These are phyloP conservation scores for Druceiella hillmani DNA, from an alignment of 2,888 invertebrate genomes.

Conservation along the genomic window DNA sequence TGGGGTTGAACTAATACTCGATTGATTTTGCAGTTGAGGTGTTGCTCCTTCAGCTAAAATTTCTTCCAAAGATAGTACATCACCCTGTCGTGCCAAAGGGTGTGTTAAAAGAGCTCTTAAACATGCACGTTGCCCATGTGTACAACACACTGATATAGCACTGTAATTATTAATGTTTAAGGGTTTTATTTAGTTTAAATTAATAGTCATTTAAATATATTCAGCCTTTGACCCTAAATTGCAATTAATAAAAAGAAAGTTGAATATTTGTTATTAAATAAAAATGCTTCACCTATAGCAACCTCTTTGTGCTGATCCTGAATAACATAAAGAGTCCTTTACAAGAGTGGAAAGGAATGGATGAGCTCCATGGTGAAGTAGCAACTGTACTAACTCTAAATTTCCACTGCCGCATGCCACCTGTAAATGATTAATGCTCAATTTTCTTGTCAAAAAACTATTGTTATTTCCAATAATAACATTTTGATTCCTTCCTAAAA, in stretches of 20 bases:
- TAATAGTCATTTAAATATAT: too few species aligned
- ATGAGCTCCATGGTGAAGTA: conserved; percentile 81
- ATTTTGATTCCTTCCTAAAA: neutral
- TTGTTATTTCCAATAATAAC: neutral
- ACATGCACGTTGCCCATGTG: conserved; percentile 77
- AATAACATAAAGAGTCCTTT: conserved; percentile 79
- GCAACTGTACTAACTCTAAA: conserved; percentile 70
- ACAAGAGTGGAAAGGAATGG: conserved; percentile 82
- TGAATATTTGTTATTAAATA: neutral
- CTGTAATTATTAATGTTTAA: too few species aligned
- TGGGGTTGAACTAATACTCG: conserved; percentile 32
- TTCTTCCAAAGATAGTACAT: conserved; percentile 82
- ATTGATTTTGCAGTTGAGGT: conserved; percentile 29
- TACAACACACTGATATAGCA: conserved; percentile 84
- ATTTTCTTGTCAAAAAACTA: neutral
- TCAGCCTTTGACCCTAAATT: too few species aligned
- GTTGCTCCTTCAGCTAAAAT: conserved; percentile 79
- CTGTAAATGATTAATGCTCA: conserved; percentile 30
- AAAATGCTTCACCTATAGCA: conserved; percentile 58
- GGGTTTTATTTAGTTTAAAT: too few species aligned
- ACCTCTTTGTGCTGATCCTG: conserved; percentile 79
- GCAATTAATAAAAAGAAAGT: neutral
- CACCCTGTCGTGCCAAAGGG: conserved; percentile 61
- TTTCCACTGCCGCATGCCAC: conserved; percentile 78
- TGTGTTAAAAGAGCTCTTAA: conserved; percentile 74